A percentile compares a stretch with the other conserved stretches of the same genome.
These are phyloP conservation scores for Onychomys torridus DNA, from an alignment of 2,797 vertebrate species.

Conservation along the genomic window DNA sequence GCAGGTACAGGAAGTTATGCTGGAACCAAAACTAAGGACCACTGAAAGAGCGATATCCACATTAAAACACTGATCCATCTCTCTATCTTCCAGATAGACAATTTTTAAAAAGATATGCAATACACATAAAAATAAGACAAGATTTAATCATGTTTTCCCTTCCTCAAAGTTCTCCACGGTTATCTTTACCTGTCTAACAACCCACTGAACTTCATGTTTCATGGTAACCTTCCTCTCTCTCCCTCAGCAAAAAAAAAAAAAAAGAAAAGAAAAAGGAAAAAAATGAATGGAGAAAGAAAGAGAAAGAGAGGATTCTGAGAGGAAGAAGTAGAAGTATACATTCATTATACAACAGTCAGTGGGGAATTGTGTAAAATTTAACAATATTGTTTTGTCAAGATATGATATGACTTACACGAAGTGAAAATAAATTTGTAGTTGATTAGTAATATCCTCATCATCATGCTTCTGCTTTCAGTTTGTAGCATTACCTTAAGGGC, in stretches of 20 bases:
- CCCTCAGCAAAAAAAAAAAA: too few relatives aligned
- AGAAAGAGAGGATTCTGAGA: neutral
- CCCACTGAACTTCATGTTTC: too few relatives aligned
- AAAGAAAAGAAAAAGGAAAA: neutral
- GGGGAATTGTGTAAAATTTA: accelerated
- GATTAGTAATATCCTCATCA: neutral
- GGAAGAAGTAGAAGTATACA: neutral
- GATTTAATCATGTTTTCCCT: too few relatives aligned
- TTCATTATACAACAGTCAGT: neutral
- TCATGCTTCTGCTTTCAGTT: neutral
- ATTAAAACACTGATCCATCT: neutral
- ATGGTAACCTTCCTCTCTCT: too few relatives aligned
- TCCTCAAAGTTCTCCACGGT: too few relatives aligned
- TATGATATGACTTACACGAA: neutral
- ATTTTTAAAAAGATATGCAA: too few relatives aligned
- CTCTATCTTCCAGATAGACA: neutral
- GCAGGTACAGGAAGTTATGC: too few relatives aligned
- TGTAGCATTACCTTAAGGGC: neutral
- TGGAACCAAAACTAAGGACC: neutral
- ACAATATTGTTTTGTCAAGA: neutral
- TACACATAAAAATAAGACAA: too few relatives aligned
- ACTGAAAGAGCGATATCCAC: neutral
- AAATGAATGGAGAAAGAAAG: neutral
- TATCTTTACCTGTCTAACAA: too few relatives aligned
- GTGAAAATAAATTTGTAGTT: neutral